These are phyloP conservation scores for Syritta pipiens DNA, from an alignment of 2,888 invertebrate genomes.

Conservation along the genomic window DNA sequence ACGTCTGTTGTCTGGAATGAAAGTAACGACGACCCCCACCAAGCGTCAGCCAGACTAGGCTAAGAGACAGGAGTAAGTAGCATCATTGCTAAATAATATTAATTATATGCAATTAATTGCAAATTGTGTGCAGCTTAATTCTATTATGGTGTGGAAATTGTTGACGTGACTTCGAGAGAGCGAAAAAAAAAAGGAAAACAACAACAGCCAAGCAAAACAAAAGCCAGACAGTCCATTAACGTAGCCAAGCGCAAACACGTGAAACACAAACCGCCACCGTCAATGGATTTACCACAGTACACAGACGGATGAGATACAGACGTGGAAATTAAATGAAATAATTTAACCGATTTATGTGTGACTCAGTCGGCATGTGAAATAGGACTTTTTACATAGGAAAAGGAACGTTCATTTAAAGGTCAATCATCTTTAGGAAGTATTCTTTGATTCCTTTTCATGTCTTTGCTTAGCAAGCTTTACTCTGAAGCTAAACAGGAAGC, in stretches of 20 bases:
- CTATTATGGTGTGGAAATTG: slow-evolving; percentile 62
- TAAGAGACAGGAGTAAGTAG: slow-evolving; percentile 14
- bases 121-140: slow-evolving; percentile 59
- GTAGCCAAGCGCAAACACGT: slow-evolving; percentile 55
- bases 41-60: slow-evolving; percentile 39
- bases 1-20: no score
- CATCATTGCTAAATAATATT: slow-evolving; percentile 61
- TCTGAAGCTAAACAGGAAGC: no score
- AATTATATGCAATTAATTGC: slow-evolving; percentile 65
- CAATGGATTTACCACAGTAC: slow-evolving; percentile 8
- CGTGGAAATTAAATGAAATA: slow-evolving; percentile 26
- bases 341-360: slow-evolving; percentile 37
- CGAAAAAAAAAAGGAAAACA: slow-evolving; percentile 10
- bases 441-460: background rate
- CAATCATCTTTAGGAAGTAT: no score
- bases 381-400: background rate
- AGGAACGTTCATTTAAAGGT: slow-evolving; percentile 4
- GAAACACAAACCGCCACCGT: slow-evolving; percentile 34
- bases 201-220: slow-evolving; percentile 12
- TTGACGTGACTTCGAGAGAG: slow-evolving; percentile 52
- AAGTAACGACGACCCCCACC: no score
- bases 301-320: slow-evolving; percentile 31
- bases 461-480: no score
- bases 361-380: background rate
- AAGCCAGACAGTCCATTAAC: slow-evolving; percentile 47